Evolutionary conservation across 2,113 vertebrate genomes (phyloP).

Genomic region (Neomonachus schauinslandi): DNA sequence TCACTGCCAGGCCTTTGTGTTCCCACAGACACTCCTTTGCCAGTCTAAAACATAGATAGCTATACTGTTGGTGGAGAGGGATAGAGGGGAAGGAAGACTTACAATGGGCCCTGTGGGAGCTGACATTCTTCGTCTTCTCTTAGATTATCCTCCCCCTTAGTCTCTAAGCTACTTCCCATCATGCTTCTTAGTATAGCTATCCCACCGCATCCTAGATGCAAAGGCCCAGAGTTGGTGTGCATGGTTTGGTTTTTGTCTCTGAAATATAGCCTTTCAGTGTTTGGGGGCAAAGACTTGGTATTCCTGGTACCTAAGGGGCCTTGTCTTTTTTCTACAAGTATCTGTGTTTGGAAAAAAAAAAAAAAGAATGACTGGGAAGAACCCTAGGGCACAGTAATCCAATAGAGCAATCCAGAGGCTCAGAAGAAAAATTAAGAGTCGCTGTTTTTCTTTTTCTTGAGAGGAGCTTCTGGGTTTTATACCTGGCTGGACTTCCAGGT

Average conservation of each 20-base stretch:
- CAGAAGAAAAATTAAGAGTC: not conserved
- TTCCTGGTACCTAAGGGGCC: not conserved
- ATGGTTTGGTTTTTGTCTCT: not conserved
- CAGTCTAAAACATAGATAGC: not conserved
- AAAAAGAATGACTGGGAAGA: not conserved
- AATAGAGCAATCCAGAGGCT: not conserved
- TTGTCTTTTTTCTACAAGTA: constrained; percentile 23
- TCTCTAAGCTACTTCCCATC: not conserved
- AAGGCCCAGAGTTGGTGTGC: not conserved
- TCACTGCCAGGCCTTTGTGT: not conserved
- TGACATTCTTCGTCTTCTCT: not conserved
- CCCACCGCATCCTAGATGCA: not conserved
- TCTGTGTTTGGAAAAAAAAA: not conserved
- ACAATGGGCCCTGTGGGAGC: not conserved
- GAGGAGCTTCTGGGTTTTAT: not conserved
- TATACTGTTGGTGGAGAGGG: not conserved
- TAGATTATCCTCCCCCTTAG: not conserved
- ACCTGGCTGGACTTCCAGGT: not conserved
- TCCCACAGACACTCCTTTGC: not conserved
- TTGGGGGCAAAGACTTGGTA: not conserved
- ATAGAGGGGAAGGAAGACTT: not conserved
- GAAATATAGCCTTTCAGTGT: not conserved
- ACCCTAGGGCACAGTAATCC: not conserved
- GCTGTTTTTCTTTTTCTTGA: not conserved
- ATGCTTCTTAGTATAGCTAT: not conserved